Base-by-base conservation (phyloP, 2,113 vertebrate species). In the Leptobrachium ailaonicum region DNA sequence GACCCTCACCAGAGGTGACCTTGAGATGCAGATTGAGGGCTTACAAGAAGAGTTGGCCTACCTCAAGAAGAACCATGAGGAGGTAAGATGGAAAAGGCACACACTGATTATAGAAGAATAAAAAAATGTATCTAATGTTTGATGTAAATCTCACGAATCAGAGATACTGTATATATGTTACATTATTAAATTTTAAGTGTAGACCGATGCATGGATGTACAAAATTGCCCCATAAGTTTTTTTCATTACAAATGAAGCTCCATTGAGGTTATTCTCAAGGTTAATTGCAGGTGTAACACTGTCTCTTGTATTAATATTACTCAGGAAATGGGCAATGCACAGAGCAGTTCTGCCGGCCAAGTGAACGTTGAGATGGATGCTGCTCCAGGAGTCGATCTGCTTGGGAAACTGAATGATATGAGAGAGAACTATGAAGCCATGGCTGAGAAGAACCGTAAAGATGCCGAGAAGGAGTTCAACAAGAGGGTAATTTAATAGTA, bases 401-500 rank as follows among this genome's bases (percentile, higher is more conserved):
- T 88, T 75, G 86, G 90, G 85, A 79, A 80, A 82, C 88, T 94
- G 83, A 90, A 88, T 40, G 83, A 92, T 2, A 85, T 97, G 85
- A 84, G 95, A 4, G 2, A 66, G 5, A 92, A 98, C 77, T 98
- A 97, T 0, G 96, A 98, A 82, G 63, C 67, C 0, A 86, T 96
- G 80, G 83, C 88, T 41, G 93, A 94, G 0, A 95, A 94, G 90
- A 97, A 95, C 88, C 91, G 92, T 44, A 87, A 88, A 1, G 95
- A 97, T 0, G 95, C 94, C 2, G 96, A 97, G 58, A 56, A 82
- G 45, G 95, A 93, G 90, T 97, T 95, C 12, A 91, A 95, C 85
- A 85, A 58, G 83, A 96, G 97, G 95, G 97, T 98, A 86, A 1
- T 32, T 32, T 32, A 0, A 2, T 8, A 53, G 11, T 60, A 40